phyloP scores from a whole-genome alignment of 2,797 vertebrate genomes.

The Hylomyscus alleni region DNA sequence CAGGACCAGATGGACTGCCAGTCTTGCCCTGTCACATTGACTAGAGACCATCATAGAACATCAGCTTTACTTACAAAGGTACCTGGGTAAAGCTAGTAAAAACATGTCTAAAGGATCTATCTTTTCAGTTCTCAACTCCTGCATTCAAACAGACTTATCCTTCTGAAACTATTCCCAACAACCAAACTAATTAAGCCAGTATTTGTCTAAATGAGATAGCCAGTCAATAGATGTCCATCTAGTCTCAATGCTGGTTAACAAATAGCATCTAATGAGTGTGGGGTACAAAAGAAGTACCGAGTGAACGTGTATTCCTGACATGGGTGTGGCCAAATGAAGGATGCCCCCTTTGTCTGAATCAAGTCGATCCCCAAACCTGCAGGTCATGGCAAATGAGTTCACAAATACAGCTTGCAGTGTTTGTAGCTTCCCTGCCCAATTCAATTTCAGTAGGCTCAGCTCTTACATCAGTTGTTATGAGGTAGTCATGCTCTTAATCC shows the following conservation, averaged over 20 bases:
- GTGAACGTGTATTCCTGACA: background rate
- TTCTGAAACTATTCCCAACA: background rate
- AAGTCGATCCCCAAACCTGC: background rate
- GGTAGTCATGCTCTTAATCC: background rate
- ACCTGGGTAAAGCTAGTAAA: background rate
- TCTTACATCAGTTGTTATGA: background rate
- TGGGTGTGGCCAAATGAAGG: too few species aligned
- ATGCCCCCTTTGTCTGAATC: background rate
- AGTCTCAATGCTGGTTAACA: background rate
- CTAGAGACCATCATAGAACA: background rate
- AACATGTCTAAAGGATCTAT: background rate
- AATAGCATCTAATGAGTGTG: background rate
- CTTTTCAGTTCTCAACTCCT: background rate
- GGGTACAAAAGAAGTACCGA: background rate
- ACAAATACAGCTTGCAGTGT: background rate
- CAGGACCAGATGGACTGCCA: background rate
- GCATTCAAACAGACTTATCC: background rate
- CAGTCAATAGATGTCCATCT: slow-evolving; percentile 13
- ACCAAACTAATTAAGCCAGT: slow-evolving; percentile 36
- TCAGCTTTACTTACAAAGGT: background rate
- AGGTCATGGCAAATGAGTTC: background rate
- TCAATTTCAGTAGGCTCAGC: background rate
- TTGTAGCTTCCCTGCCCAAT: background rate
- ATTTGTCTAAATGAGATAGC: slow-evolving; percentile 37
- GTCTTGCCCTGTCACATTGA: background rate